Conservation (phyloP, 2,888 invertebrate species). For the Trichacis sp. region DNA sequence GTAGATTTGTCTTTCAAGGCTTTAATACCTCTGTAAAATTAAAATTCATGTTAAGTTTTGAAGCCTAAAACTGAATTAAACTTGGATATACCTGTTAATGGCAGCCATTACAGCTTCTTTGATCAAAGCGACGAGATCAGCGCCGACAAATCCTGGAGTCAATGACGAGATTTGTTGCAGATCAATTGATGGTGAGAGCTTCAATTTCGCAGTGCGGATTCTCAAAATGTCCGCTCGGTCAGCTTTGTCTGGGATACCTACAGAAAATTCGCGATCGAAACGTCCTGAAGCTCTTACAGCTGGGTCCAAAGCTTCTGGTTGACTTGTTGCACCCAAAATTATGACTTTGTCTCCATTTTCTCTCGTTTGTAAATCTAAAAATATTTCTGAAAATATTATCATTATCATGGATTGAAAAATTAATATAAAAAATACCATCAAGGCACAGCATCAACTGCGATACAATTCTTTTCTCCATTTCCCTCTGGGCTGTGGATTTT, state of each 20-base stretch:
- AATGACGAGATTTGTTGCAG: constrained; percentile 81
- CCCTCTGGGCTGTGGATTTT: constrained; percentile 89
- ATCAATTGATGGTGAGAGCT: constrained; percentile 79
- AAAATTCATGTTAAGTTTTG: no score
- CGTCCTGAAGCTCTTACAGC: constrained; percentile 91
- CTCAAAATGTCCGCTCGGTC: constrained; percentile 84
- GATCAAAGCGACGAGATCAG: constrained; percentile 88
- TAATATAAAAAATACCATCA: constrained; percentile 80
- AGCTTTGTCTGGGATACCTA: constrained; percentile 92
- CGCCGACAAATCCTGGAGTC: constrained; percentile 97
- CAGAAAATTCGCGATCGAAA: constrained; percentile 92
- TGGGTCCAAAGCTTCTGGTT: constrained; percentile 92
- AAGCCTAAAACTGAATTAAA: no score
- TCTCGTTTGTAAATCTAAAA: constrained; percentile 70
- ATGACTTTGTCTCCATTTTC: constrained; percentile 76
- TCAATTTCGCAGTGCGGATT: constrained; percentile 79
- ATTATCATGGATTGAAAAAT: no score
- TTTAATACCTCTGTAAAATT: constrained; percentile 65
- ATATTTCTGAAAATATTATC: no score
- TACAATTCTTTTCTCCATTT: constrained; percentile 96
- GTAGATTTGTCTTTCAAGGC: constrained; percentile 58
- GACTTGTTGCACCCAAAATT: constrained; percentile 95
- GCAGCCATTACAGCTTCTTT: constrained; percentile 91
- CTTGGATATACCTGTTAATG: constrained; percentile 83
- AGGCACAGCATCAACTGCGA: constrained; percentile 90